These are phyloP conservation scores for Drosophila mettleri DNA, from an alignment of 2,888 invertebrate genomes.

Conservation along the genomic window DNA sequence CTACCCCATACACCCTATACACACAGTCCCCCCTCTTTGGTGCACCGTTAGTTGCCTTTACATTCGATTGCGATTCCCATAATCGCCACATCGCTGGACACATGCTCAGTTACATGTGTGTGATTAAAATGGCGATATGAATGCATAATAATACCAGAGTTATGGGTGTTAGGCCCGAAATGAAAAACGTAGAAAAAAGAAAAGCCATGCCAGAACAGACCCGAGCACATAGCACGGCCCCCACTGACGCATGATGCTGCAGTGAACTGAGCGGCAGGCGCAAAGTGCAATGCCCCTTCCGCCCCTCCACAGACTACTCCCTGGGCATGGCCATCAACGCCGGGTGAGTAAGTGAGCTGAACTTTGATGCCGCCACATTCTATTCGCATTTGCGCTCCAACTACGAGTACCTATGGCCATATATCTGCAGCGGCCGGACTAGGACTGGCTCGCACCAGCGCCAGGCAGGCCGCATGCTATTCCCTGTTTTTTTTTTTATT, in stretches of 20 bases:
- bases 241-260: conserved; percentile 62
- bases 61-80: conserved; percentile 38
- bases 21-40: background rate
- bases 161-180: conserved; percentile 50
- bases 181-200: conserved; percentile 8
- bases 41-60: conserved; percentile 9
- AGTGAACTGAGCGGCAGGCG: conserved; percentile 61
- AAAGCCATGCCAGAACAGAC: conserved; percentile 12
- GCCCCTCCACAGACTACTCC: conserved; percentile 4
- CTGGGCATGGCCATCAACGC: conserved; percentile 65
- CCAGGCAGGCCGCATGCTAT: conserved; percentile 58
- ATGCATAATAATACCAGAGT: conserved; percentile 79
- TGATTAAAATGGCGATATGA: conserved; percentile 80
- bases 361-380: conserved; percentile 82
- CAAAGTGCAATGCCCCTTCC: conserved; percentile 44
- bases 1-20: background rate
- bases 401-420: conserved; percentile 78
- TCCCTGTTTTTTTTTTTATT: conserved; percentile 28
- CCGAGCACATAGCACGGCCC: conserved; percentile 1
- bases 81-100: conserved; percentile 59
- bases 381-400: conserved; percentile 76
- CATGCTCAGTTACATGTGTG: conserved; percentile 51
- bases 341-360: conserved; percentile 80
- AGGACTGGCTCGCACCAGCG: conserved; percentile 56
- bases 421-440: conserved; percentile 70